Evolutionary conservation across 1,140 invertebrate species (phyloP).

Genomic region (Rhynchophorus ferrugineus): DNA sequence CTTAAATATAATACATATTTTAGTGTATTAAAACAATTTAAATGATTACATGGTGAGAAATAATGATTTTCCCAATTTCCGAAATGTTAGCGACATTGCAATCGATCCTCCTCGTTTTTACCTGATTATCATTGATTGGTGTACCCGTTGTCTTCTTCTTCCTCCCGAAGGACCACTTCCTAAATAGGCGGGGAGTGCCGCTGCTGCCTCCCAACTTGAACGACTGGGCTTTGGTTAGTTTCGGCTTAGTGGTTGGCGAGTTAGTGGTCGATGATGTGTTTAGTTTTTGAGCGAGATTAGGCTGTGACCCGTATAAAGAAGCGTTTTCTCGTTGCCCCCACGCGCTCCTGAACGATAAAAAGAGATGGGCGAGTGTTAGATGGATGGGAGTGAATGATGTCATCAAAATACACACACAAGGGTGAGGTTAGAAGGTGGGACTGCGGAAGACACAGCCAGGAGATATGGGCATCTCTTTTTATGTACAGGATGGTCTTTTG

Average conservation of each 20-base stretch:
- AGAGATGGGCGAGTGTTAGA: constrained; percentile 13
- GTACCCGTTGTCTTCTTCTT: constrained; percentile 24
- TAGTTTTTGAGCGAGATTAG: constrained; percentile 40
- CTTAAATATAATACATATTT: too few species aligned
- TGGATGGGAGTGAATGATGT: constrained; percentile 15
- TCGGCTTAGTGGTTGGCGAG: constrained; percentile 37
- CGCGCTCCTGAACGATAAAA: constrained; percentile 31
- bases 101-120: too few species aligned
- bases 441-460: neutral
- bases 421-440: too few species aligned
- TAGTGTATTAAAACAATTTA: too few species aligned
- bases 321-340: constrained; percentile 21
- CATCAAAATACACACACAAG: too few species aligned
- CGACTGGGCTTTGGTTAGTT: constrained; percentile 41
- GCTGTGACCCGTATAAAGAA: constrained; percentile 40
- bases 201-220: constrained; percentile 29
- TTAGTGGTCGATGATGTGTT: constrained; percentile 35
- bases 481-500: neutral
- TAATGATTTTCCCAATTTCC: too few species aligned
- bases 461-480: constrained; percentile 20
- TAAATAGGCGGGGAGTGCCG: constrained; percentile 36
- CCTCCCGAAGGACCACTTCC: constrained; percentile 36
- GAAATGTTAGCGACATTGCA: too few species aligned
- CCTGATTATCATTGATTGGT: constrained; percentile 23
- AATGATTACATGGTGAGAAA: too few species aligned